Evolutionary conservation across 2,113 vertebrate genomes (phyloP).

Genomic region (Ascaphus truei): DNA sequence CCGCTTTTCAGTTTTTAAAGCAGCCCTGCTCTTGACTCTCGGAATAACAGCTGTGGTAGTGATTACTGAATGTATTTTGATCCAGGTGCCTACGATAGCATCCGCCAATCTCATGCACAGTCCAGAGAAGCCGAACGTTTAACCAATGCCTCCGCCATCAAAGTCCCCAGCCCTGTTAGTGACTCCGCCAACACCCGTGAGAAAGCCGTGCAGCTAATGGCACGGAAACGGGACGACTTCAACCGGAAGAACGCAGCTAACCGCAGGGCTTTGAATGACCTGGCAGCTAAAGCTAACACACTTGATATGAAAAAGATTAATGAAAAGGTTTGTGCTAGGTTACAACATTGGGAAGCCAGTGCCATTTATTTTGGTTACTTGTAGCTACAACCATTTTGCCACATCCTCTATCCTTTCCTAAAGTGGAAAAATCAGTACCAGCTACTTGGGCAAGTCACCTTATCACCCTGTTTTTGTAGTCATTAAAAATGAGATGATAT

Average conservation of each 20-base stretch:
- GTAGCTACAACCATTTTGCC: no score
- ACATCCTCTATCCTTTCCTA: no score
- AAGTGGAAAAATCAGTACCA: no score
- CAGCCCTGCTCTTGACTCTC: no score
- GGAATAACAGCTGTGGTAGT: no score
- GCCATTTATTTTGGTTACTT: background rate
- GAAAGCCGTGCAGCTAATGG: conserved; percentile 70
- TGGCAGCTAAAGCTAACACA: conserved; percentile 50
- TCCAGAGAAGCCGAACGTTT: conserved; percentile 73
- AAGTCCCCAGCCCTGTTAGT: conserved; percentile 71
- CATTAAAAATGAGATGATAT: no score
- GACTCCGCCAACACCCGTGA: conserved; percentile 69
- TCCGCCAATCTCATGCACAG: conserved; percentile 72
- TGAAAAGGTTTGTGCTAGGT: conserved; percentile 69
- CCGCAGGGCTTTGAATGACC: conserved; percentile 70
- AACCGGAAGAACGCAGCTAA: conserved; percentile 81
- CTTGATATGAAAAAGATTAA: conserved; percentile 82
- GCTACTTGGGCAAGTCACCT: no score
- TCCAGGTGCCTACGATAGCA: conserved; percentile 90
- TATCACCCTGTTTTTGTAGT: no score
- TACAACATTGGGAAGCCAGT: no score
- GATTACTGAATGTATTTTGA: background rate
- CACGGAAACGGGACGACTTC: conserved; percentile 70
- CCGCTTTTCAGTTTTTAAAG: no score
- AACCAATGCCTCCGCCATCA: conserved; percentile 69